These are phyloP conservation scores for Ptychochromis oligacanthus DNA, from an alignment of 2,113 vertebrate genomes.

Conservation along the genomic window DNA sequence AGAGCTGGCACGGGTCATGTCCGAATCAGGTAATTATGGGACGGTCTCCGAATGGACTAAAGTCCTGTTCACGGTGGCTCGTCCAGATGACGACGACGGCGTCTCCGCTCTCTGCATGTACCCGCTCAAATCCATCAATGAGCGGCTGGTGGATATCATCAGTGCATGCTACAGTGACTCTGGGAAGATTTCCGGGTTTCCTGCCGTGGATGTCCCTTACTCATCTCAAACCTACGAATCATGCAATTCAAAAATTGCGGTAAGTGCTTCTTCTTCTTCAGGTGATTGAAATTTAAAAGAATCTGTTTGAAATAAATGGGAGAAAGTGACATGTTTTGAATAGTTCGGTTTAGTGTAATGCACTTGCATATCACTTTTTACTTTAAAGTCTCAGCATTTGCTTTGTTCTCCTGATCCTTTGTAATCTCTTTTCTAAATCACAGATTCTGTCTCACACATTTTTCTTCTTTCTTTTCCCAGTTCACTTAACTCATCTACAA, in stretches of 20 bases:
- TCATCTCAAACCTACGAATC: conserved; percentile 52
- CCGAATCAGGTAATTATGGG: conserved; percentile 44
- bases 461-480: no score
- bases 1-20: conserved; percentile 76
- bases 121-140: conserved; percentile 84
- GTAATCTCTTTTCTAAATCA: not conserved
- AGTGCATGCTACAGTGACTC: conserved; percentile 84
- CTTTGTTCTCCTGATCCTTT: not conserved
- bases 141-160: conserved; percentile 84
- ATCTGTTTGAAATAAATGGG: not conserved
- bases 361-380: not conserved
- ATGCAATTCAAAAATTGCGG: conserved; percentile 66
- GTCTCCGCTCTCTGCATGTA: conserved; percentile 89
- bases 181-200: conserved; percentile 54
- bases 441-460: no score
- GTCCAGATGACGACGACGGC: conserved; percentile 74
- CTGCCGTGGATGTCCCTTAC: conserved; percentile 89
- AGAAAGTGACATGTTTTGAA: not conserved
- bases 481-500: no score
- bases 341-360: not conserved
- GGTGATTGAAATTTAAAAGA: not conserved
- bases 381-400: not conserved
- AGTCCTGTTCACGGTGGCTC: conserved; percentile 88
- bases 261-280: conserved; percentile 44
- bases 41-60: conserved; percentile 62